A percentile compares a stretch with the other conserved stretches of the same genome.
Conservation (phyloP, 2,888 invertebrate species). For the Calliopum simillimum region DNA sequence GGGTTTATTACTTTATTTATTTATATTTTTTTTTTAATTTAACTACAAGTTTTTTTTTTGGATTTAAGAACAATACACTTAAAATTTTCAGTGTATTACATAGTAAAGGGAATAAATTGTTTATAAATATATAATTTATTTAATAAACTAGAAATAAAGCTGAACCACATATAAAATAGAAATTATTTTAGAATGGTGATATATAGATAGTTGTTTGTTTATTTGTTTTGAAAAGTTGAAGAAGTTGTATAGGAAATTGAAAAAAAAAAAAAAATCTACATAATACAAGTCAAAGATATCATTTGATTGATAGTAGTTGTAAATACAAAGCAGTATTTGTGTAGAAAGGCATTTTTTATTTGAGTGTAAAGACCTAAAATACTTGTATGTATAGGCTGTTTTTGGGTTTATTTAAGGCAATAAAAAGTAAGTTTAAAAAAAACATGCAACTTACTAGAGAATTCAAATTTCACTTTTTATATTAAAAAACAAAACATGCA, state of each 20-base stretch:
- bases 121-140: constrained; percentile 7
- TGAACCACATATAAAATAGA: constrained; percentile 68
- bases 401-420: neutral
- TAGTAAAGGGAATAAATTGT: constrained; percentile 17
- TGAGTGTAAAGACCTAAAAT: neutral
- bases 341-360: neutral
- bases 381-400: no score
- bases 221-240: constrained; percentile 1
- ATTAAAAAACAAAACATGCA: no score
- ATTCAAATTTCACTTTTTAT: constrained; percentile 33
- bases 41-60: constrained; percentile 32
- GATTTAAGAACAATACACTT: neutral
- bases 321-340: no score
- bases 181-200: constrained; percentile 68
- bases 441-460: constrained; percentile 42
- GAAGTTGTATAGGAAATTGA: constrained; percentile 8
- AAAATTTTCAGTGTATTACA: constrained; percentile 3
- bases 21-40: neutral
- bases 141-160: constrained; percentile 59
- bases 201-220: neutral
- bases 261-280: no score
- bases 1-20: constrained; percentile 19
- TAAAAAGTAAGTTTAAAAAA: constrained; percentile 33
- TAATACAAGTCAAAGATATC: no score
- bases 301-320: no score